Evolutionary conservation across 2,797 vertebrate genomes (phyloP), one percentile per base, ranked within the genome.

Genomic region (Gorsachius magnificus): DNA sequence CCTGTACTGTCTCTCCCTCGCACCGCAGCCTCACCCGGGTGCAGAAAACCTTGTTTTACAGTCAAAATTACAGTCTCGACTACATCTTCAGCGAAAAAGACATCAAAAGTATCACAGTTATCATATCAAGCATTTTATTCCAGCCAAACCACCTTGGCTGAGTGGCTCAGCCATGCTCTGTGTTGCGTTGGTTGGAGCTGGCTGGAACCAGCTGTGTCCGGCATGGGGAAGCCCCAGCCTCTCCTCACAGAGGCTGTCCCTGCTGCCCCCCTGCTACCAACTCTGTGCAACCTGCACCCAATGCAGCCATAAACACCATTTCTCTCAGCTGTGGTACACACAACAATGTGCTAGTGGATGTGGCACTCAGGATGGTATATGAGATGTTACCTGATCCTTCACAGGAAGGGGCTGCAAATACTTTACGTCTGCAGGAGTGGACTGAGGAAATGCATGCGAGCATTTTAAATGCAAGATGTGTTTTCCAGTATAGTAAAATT

Each of bases 121-220:
- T 11, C 20, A 26, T 11, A 36, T 9, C 35, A 78, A 72, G 29
- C 5, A 18, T 71, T 71, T 90, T 64, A 53, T 21, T 15, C 8
- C 14, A 51, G 28, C 5, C 72, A 83, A 68, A 53, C 5, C 11
- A 45, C 8, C 10, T 18, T 6, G 20, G 1, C 26, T 10, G 35
- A 1, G 5, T 41, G 16, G 7, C 24, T 16, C 16, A 38, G 13
- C 12, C 0, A 0, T 50, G 20, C 28, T 28, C 45, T 38, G 33
- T 0, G 0, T 31, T 33, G 22, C 11, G 3, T 13, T 0, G 0
- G 2, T 26, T 28, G n/a, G 28, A 66, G 19, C 7, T 1, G 0
- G 10, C 46, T 81, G 38, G 53, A 75, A 26, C 18, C 1, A 2
- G 2, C 36, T 35, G 24, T 35, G n/a, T 41, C 41, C 1, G 0